Percentiles rank a stretch among this genome's conserved stretches.
Conservation (phyloP, 2,113 vertebrate species). For the Bos taurus region DNA sequence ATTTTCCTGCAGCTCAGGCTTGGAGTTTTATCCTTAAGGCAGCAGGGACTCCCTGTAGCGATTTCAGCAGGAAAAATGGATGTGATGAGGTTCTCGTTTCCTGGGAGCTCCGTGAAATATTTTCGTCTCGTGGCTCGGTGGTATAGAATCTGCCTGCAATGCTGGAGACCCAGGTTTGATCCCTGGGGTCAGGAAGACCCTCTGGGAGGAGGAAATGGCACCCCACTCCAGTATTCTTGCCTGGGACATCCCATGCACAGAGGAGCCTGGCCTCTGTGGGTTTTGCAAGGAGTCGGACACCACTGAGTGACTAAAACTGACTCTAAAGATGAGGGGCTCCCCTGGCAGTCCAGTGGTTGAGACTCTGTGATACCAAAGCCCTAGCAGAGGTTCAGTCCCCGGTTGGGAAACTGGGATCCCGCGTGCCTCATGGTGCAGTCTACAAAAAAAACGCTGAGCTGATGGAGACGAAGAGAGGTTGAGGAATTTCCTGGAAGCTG, state of each 20-base stretch:
- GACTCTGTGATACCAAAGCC: not conserved
- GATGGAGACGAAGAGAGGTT: fast-evolving
- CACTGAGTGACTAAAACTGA: not conserved
- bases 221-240: not conserved
- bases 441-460: not conserved
- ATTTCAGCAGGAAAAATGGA: not conserved
- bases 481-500: not conserved
- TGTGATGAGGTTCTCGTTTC: not conserved
- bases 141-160: not conserved
- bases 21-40: not conserved
- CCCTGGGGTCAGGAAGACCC: not conserved
- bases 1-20: not conserved
- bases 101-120: too few species aligned
- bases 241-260: not conserved
- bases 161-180: not conserved
- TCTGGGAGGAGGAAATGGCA: not conserved
- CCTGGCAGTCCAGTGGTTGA: not conserved
- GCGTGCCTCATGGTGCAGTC: fast-evolving
- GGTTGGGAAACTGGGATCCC: not conserved
- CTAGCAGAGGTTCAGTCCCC: too few species aligned
- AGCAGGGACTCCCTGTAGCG: not conserved
- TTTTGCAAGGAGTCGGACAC: not conserved
- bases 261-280: not conserved
- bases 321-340: not conserved
- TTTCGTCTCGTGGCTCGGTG: not conserved